These are phyloP conservation scores for Trachelus iudaicus DNA, from an alignment of 2,888 invertebrate species.

Conservation along the genomic window DNA sequence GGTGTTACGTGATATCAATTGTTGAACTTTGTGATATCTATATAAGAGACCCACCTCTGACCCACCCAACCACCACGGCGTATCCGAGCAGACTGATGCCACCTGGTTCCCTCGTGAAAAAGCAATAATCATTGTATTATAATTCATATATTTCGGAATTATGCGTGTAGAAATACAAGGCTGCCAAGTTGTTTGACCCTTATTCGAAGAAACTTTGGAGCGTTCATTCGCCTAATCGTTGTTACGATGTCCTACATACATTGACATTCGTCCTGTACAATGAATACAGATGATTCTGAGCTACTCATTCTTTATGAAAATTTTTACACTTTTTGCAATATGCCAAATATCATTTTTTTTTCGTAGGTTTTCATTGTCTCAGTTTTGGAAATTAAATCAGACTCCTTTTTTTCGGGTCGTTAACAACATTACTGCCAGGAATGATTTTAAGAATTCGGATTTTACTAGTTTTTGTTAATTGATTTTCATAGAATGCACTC, in stretches of 20 bases:
- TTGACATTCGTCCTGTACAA: background rate
- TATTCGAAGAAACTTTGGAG: background rate
- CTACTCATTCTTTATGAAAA: no score
- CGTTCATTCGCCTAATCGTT: background rate
- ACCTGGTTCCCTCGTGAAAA: constrained; percentile 26
- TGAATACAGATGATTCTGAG: no score
- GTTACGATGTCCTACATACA: background rate
- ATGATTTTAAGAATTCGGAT: background rate
- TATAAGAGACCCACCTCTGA: constrained; percentile 28
- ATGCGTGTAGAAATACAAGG: constrained; percentile 2
- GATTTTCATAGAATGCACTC: background rate
- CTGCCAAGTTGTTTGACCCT: constrained; percentile 4
- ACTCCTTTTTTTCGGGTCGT: background rate
- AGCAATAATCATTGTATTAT: constrained; percentile 37
- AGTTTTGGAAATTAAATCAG: background rate
- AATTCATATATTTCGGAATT: constrained; percentile 15
- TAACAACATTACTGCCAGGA: background rate
- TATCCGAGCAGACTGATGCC: constrained; percentile 44
- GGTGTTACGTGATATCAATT: background rate
- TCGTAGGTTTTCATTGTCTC: background rate
- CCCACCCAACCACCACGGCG: constrained; percentile 47
- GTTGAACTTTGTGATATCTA: background rate
- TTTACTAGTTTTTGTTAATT: background rate
- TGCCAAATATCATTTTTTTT: no score
- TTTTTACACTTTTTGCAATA: no score